Base-by-base conservation (phyloP, 2,113 vertebrate genomes). In the Tichodroma muraria region DNA sequence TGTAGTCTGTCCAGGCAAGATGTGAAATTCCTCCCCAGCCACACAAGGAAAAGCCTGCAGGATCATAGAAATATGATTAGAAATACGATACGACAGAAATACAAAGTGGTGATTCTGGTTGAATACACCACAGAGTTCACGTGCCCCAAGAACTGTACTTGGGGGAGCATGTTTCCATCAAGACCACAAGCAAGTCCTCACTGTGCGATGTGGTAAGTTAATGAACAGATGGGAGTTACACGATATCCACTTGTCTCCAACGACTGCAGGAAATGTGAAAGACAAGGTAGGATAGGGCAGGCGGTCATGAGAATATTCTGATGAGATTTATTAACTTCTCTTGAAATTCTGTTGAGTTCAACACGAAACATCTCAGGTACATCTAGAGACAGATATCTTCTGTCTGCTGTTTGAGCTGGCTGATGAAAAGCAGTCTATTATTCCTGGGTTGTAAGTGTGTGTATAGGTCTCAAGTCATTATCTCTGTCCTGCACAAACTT, bases 401-500 rank as follows among this genome's bases (percentile, higher is more conserved):
- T 50, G 42, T 13, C 31, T 72, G 79, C 25, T 90, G 25, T 63
- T 82, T 61, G 35, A 85, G 68, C 27, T 75, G 31, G 42, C 33
- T 80, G 63, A 80, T 38, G 50, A 83, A 59, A 79, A 81, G 4
- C 15, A 72, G 53, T 13, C 30, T 84, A 37, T 77, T 85, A 65
- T 70, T 71, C 9, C 37, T 60, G 8, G 1, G 23, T 24, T 35
- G 80, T 54, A 49, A 73, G 17, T 19, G 42, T 4, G 8, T 35
- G 8, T 57, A 38, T 8, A 77, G 21, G 54, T 83, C 66, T 37
- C 44, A 89, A 87, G 47, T 27, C 5, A 49, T 40, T 53, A 88
- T 57, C 54, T 77, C 40, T 70, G 72, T 83, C 20, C 60, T 71
- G 64, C 30, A 75, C 33, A 88, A 93, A 96, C 59, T 71, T 91